Base-by-base conservation (phyloP, 2,888 invertebrate species). In the Sycophila texana region DNA sequence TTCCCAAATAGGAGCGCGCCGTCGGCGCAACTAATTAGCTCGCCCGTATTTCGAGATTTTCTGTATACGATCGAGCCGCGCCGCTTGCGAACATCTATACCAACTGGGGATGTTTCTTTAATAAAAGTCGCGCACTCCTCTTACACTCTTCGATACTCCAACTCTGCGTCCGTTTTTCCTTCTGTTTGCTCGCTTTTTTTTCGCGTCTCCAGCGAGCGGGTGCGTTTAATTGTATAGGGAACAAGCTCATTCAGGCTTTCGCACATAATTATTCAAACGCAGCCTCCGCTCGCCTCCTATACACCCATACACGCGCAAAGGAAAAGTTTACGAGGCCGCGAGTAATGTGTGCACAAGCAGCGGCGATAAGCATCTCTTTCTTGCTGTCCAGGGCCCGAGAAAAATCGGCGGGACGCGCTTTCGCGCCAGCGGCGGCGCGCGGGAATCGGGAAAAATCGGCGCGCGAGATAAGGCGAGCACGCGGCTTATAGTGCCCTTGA, bases 401-500 rank as follows among this genome's bases (percentile, higher is more conserved):
- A 65, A 65, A 51, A 57, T 65, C 39, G 39, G 49, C 49, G 18
- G 12, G 53, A 53, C n/a, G 53, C 53, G n/a, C 53, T 53, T 53
- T 53, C 53, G 53, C 53, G 53, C 53, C 14, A 2, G 26, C 26
- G 26, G 26, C 26, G 26, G 26, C 26, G 26, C 26, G 61, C 72
- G 39, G 39, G 39, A 10, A 39, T 78, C 74, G 57, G 70, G 83
- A 81, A 82, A 83, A 84, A 84, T 83, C 80, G 76, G 70, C 75
- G 81, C 22, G 61, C 53, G 71, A 80, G 83, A 83, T 83, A 84
- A 83, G 73, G 73, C 16, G 14, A 51, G 49, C 49, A 58, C 58
- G 74, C 72, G 30, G 61, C 53, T 51, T 57, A n/a, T n/a, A 26
- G 22, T 10, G 30, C 78, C 70, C 75, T 76, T 80, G 77, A 82